Evolutionary conservation across 2,797 vertebrate genomes (phyloP).

Genomic region (Paguma larvata): DNA sequence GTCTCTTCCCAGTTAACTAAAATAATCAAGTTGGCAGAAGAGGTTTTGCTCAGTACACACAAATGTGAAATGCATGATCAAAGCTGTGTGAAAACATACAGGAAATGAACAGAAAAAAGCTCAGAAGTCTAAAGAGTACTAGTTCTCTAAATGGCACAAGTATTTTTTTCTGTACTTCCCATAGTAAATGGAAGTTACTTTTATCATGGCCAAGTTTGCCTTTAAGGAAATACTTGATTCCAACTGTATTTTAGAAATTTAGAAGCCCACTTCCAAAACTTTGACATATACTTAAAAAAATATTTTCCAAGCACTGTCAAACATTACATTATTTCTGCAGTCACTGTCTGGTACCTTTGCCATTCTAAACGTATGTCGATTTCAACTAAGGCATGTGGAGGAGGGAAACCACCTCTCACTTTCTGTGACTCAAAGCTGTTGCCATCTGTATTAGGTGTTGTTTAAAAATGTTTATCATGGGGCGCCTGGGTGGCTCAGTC

Average conservation of each 20-base stretch:
- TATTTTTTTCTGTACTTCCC: not conserved
- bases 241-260: not conserved
- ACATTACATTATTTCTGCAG: not conserved
- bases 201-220: not conserved
- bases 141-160: not conserved
- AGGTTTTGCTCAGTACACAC: not conserved
- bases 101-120: not conserved
- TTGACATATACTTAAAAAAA: not conserved
- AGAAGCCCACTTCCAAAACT: not conserved
- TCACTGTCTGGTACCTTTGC: not conserved
- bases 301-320: not conserved
- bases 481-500: too few species aligned
- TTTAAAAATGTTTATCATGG: not conserved
- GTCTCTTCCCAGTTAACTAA: not conserved
- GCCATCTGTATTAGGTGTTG: not conserved
- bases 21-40: not conserved
- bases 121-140: not conserved
- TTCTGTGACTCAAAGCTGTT: not conserved
- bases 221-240: conserved; percentile 23
- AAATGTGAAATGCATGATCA: not conserved
- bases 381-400: not conserved
- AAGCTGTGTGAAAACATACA: not conserved
- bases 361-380: not conserved
- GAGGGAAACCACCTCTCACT: not conserved
- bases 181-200: not conserved